A percentile compares a stretch with the other conserved stretches of the same genome.
These are phyloP conservation scores for Cichlasoma orientale DNA, from an alignment of 2,797 vertebrate species.

Conservation along the genomic window DNA sequence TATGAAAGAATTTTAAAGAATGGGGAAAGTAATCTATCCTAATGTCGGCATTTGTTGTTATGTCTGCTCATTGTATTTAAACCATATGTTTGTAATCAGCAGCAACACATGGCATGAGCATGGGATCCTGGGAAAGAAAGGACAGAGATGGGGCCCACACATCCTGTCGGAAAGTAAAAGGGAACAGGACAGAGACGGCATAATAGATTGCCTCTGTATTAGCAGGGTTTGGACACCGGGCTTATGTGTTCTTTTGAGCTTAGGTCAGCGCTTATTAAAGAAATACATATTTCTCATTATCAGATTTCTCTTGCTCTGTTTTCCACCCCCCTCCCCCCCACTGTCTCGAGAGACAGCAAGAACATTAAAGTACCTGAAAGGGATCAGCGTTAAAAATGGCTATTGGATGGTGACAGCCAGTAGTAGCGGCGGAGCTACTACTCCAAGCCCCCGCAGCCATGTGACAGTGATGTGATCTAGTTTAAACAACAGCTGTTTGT, in stretches of 20 bases:
- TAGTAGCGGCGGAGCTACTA: conserved; percentile 81
- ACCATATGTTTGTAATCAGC: conserved; percentile 78
- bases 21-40: conserved; percentile 18
- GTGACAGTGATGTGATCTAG: conserved; percentile 87
- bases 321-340: conserved; percentile 17
- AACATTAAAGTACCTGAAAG: conserved; percentile 75
- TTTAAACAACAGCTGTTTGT: conserved; percentile 96
- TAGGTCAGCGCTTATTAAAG: conserved; percentile 57
- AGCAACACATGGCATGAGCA: conserved; percentile 71
- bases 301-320: conserved; percentile 32
- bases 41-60: conserved; percentile 57
- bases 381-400: conserved; percentile 75
- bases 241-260: conserved; percentile 53
- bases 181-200: conserved; percentile 46
- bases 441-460: conserved; percentile 86
- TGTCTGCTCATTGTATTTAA: conserved; percentile 61
- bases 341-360: conserved; percentile 55
- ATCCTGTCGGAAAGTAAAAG: conserved; percentile 53
- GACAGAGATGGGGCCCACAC: conserved; percentile 51
- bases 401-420: conserved; percentile 72
- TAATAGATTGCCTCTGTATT: conserved; percentile 66
- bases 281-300: conserved; percentile 54
- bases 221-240: conserved; percentile 42
- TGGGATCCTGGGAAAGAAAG: conserved; percentile 69
- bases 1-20: not conserved